phyloP scores from a whole-genome alignment of 2,888 invertebrate species.

The Deilephila porcellus region DNA sequence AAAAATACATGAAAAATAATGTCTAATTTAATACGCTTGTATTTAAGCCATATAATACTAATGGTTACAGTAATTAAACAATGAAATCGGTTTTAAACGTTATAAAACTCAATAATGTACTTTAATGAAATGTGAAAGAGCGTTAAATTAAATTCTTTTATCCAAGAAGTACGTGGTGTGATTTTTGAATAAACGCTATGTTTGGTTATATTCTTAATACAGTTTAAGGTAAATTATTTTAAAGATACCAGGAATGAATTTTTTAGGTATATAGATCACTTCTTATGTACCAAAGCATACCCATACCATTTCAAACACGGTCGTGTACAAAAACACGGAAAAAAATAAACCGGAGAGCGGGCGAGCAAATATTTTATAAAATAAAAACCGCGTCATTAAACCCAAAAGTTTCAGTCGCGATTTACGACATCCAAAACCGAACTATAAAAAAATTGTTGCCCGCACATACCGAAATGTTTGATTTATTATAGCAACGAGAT shows the following conservation, averaged over 20 bases:
- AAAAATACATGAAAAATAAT: background rate
- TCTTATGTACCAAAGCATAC: too few relatives aligned
- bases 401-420: constrained; percentile 61
- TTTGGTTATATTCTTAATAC: too few relatives aligned
- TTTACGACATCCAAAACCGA: constrained; percentile 64
- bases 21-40: background rate
- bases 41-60: constrained; percentile 11
- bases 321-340: background rate
- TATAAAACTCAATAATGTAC: constrained; percentile 66
- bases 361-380: constrained; percentile 47
- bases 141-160: constrained; percentile 69
- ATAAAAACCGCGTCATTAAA: constrained; percentile 57
- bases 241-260: too few relatives aligned
- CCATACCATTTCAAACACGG: background rate
- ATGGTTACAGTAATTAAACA: constrained; percentile 72
- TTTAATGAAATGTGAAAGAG: constrained; percentile 71
- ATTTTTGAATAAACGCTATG: background rate
- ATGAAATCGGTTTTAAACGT: constrained; percentile 68
- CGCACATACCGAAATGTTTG: constrained; percentile 76
- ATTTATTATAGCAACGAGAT: constrained; percentile 69
- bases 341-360: constrained; percentile 25
- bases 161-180: constrained; percentile 48
- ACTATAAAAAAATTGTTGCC: constrained; percentile 68
- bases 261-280: too few relatives aligned
- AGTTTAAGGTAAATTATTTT: too few relatives aligned